Evolutionary conservation across 2,888 invertebrate species (phyloP), one percentile per base, ranked within the genome.

Genomic region (Alentia gelatinosa): DNA sequence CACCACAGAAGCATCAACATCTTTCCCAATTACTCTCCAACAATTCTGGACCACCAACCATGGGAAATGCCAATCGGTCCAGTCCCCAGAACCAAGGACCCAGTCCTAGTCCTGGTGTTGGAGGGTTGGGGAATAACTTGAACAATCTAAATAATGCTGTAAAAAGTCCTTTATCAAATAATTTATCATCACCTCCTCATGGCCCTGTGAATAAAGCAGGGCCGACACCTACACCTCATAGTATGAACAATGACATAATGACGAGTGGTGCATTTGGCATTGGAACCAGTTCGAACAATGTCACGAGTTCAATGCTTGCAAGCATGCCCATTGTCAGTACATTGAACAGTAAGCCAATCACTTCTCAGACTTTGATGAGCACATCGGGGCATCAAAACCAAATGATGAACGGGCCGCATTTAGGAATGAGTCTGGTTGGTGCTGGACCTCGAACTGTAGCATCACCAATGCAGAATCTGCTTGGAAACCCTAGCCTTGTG

Each of bases 11-110:
- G 90, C 94, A 94, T 83, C 94, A 94, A 89, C 94, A 94, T 91
- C 92, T 95, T 75, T 94, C 95, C 30, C 95, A 95, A 91, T 93
- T 95, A 26, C 92, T 95, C 37, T 75, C 68, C 26, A 75, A 89
- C 97, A 97, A 97, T 96, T 97, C 97, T 97, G 92, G 91, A 92
- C 92, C 91, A 93, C 91, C 91, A 93, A 92, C 92, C 91, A 92
- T 93, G 88, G 75, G 74, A 42, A 86, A 86, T 79, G 39, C 63
- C 26, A 92, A 92, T 89, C 91, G 89, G 90, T 88, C 94, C 90
- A 94, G 93, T 93, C 93, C 93, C 39, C 91, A 92, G 35, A 93
- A 88, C 42, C 75, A 84, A 56, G 86, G 89, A 75, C 91, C 91
- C 33, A 90, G 90, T 68, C 84, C 91, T 15, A 89, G 90, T 91